phyloP scores from a whole-genome alignment of 2,797 vertebrate genomes.

The Hoplostethus mediterraneus region DNA sequence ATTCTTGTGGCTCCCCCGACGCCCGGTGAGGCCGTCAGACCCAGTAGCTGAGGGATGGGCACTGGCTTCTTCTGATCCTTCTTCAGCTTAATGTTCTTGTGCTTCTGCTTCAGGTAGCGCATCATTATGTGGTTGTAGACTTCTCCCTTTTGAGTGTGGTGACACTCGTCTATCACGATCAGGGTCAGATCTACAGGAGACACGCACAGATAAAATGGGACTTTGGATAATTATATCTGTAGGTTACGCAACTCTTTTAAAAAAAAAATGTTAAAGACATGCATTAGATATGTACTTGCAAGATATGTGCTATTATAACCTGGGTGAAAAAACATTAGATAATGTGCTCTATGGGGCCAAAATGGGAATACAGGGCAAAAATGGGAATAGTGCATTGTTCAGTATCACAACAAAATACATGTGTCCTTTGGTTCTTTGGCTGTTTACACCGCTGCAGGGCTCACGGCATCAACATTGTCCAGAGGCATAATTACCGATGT shows the following conservation, averaged over 20 bases:
- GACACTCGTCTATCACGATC: constrained; percentile 96
- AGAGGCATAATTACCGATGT: background rate
- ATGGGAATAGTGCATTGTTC: background rate
- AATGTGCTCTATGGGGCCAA: background rate
- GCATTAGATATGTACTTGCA: too few relatives aligned
- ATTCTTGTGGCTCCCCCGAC: constrained; percentile 89
- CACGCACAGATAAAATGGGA: background rate
- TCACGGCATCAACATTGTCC: background rate
- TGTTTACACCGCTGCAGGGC: background rate
- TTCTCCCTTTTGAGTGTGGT: constrained; percentile 94
- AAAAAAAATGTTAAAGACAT: too few relatives aligned
- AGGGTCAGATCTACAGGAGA: constrained; percentile 89
- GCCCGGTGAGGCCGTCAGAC: constrained; percentile 95
- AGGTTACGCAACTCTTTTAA: background rate
- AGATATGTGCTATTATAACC: too few relatives aligned
- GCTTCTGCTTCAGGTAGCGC: constrained; percentile 92
- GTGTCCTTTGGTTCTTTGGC: background rate
- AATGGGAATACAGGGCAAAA: constrained; percentile 1
- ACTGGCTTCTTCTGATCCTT: constrained; percentile 84
- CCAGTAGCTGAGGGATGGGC: constrained; percentile 92
- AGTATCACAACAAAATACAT: background rate
- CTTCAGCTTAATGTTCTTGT: constrained; percentile 80
- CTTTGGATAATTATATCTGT: background rate
- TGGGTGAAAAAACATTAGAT: too few relatives aligned
- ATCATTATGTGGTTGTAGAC: constrained; percentile 97